Percentiles rank a stretch among this genome's conserved stretches.
These are phyloP conservation scores for Lepus europaeus DNA, from an alignment of 2,113 vertebrate genomes.

Conservation along the genomic window DNA sequence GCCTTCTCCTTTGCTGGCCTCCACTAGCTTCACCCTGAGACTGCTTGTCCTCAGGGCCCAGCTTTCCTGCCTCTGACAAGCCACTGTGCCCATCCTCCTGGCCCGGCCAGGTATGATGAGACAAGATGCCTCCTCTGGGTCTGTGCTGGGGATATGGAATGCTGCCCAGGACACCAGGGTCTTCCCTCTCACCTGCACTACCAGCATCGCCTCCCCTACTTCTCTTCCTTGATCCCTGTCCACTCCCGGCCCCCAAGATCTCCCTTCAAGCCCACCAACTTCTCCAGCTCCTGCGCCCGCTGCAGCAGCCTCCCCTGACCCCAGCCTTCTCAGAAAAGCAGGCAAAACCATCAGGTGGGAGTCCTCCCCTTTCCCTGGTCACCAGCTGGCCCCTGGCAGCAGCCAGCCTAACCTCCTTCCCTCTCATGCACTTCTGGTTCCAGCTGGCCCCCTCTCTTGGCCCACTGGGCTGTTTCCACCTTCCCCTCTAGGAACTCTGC, in stretches of 20 bases:
- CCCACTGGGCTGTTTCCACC: background rate
- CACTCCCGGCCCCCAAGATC: background rate
- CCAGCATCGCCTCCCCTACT: background rate
- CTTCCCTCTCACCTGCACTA: background rate
- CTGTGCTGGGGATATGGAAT: background rate
- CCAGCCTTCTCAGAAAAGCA: constrained; percentile 11
- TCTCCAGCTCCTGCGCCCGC: background rate
- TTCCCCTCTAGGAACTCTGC: background rate
- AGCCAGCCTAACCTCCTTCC: background rate
- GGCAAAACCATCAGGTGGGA: background rate
- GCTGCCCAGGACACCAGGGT: background rate
- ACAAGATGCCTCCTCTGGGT: background rate
- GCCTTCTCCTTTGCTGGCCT: background rate
- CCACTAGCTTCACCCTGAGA: background rate
- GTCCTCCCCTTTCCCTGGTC: background rate
- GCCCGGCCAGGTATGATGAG: background rate
- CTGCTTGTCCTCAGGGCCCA: background rate
- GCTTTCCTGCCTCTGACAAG: background rate
- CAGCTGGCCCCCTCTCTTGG: background rate
- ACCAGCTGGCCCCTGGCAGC: background rate
- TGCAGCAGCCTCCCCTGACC: background rate
- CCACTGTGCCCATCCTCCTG: background rate
- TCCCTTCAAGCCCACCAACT: background rate
- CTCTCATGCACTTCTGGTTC: background rate
- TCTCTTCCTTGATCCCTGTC: background rate